Conservation (phyloP, 2,888 invertebrate genomes). For the Gibbula magus region DNA sequence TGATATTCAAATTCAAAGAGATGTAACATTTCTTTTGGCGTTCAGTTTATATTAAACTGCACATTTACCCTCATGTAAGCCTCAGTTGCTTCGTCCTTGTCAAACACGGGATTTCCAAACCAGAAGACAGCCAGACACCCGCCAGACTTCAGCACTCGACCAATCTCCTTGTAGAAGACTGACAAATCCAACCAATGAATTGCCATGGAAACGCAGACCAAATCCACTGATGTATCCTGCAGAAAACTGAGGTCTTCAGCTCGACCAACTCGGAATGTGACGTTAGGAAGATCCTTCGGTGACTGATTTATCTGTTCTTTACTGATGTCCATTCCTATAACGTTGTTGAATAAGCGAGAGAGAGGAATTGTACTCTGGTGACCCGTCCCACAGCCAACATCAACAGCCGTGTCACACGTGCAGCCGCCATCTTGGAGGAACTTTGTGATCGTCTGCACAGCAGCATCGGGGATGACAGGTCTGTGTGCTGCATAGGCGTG, state of each 20-base stretch:
- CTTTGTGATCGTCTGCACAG: background rate
- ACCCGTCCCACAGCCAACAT: conserved; percentile 77
- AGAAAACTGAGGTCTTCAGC: conserved; percentile 69
- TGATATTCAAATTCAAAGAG: too few species aligned
- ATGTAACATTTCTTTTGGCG: too few species aligned
- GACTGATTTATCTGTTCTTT: conserved; percentile 73
- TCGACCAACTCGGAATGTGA: conserved; percentile 58
- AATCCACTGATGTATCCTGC: conserved; percentile 45
- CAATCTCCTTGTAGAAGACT: conserved; percentile 72
- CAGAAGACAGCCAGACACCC: conserved; percentile 70
- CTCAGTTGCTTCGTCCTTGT: too few species aligned
- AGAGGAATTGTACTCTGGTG: conserved; percentile 73
- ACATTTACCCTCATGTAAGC: too few species aligned
- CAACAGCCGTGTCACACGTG: conserved; percentile 62
- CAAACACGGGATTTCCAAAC: background rate
- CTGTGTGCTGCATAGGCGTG: background rate
- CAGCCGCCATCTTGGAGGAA: background rate
- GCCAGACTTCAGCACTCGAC: conserved; percentile 69
- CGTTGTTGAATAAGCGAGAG: conserved; percentile 71
- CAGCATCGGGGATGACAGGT: background rate
- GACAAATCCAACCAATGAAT: conserved; percentile 75
- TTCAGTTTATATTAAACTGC: too few species aligned
- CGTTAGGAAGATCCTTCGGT: conserved; percentile 37
- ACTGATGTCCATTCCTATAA: conserved; percentile 75
- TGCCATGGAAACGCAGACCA: conserved; percentile 73